Base-by-base conservation (phyloP, 2,888 invertebrate genomes). In the Mellilla xanthometata region DNA sequence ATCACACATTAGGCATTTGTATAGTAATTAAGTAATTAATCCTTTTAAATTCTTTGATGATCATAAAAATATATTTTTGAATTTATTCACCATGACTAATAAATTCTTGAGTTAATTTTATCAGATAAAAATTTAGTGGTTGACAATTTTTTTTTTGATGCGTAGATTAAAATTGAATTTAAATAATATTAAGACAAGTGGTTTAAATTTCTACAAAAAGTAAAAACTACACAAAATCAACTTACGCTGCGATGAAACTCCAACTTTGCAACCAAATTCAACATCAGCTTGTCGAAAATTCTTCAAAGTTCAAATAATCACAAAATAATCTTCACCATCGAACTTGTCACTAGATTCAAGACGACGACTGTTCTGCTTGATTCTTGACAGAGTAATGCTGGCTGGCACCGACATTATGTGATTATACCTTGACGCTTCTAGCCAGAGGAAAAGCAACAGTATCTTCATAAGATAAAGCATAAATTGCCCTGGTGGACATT, bases 301-400 rank as follows among this genome's bases (percentile, higher is more conserved):
- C 12, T 35, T 40, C 26, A 31, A n/a, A n/a, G n/a, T n/a, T 10
- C 32, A 40, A 11, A 34, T n/a, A 36, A 43, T 10, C 42, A 12
- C 15, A 12, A 15, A 39, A 32, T 8, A 19, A 19, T 19, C 15
- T 3, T 30, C 7, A 30, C 31, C 8, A 36, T 31, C 24, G 22
- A 34, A 39, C 30, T 12, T 32, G 40, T 46, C 26, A 43, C 51
- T 43, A 36, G 34, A 7, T 30, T 9, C 23, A 12, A 35, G 23
- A 28, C 34, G 13, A 38, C 59, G 58, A 46, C 60, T 50, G 46
- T 39, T 52, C 56, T 10, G 40, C 13, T 30, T 51, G 40, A 36
- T 36, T 33, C 36, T 12, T 47, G 42, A 39, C 32, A 49, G 40
- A 39, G 54, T 39, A 58, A 58, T 60, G 60, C 49, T 49, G 12